Conservation (phyloP, 2,888 invertebrate species). For the Cheilosia grossa region DNA sequence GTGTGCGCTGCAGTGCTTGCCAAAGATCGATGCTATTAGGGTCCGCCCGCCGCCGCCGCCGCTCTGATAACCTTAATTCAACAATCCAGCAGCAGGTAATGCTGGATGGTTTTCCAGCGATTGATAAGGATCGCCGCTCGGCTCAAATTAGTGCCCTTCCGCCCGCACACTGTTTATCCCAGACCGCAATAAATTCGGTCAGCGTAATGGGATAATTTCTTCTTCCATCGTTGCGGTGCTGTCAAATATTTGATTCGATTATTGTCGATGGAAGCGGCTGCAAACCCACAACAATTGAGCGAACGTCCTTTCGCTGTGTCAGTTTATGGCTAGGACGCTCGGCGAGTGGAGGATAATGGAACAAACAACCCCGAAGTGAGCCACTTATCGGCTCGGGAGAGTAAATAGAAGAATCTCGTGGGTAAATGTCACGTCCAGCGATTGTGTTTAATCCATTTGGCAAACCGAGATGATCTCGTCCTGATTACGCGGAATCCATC, state of each 20-base stretch:
- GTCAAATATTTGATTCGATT: constrained; percentile 74
- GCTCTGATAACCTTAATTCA: constrained; percentile 58
- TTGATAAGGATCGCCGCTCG: constrained; percentile 63
- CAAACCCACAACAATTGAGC: constrained; percentile 63
- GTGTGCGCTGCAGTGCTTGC: constrained; percentile 1
- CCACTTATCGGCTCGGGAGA: constrained; percentile 57
- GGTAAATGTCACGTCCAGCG: constrained; percentile 62
- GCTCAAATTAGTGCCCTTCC: constrained; percentile 68
- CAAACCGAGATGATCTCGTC: constrained; percentile 47
- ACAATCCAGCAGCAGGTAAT: constrained; percentile 68
- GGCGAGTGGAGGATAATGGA: constrained; percentile 51
- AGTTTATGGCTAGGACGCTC: not conserved
- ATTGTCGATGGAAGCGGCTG: constrained; percentile 54
- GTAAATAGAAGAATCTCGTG: constrained; percentile 42
- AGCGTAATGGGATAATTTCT: constrained; percentile 64
- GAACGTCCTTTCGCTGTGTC: constrained; percentile 52
- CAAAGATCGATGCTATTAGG: constrained; percentile 58
- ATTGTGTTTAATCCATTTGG: constrained; percentile 61
- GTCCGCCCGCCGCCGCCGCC: not conserved
- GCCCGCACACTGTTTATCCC: constrained; percentile 68
- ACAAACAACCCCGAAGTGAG: constrained; percentile 67
- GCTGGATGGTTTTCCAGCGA: constrained; percentile 44
- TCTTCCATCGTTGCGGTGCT: constrained; percentile 45
- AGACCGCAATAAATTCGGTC: constrained; percentile 71
- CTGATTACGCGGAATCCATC: constrained; percentile 73